These are phyloP conservation scores for Tupaia chinensis DNA, from an alignment of 2,113 vertebrate species.

Conservation along the genomic window DNA sequence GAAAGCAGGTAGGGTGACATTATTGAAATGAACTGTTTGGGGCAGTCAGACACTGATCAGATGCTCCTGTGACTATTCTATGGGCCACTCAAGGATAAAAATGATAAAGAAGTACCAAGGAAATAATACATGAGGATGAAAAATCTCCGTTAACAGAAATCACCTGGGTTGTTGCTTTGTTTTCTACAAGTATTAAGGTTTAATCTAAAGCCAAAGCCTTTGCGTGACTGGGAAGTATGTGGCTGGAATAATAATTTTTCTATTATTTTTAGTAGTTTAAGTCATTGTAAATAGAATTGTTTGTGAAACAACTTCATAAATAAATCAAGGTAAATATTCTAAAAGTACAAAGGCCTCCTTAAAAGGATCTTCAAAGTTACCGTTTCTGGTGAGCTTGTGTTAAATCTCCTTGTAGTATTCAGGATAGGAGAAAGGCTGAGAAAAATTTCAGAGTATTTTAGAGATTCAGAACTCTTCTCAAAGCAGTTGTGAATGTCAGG, in stretches of 20 bases:
- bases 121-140: neutral
- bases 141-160: neutral
- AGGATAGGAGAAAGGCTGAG: neutral
- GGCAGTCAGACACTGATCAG: neutral
- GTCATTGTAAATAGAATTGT: neutral
- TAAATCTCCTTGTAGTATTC: neutral
- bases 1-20: neutral
- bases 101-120: neutral
- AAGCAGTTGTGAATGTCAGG: neutral
- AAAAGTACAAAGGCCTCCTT: neutral
- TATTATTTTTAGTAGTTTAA: conserved; percentile 6
- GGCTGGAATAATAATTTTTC: neutral
- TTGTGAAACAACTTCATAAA: conserved; percentile 15
- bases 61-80: neutral
- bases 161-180: neutral
- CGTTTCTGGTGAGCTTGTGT: neutral
- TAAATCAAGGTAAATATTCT: conserved; percentile 30
- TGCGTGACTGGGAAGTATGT: neutral
- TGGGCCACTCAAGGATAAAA: neutral
- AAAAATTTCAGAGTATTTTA: neutral
- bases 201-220: neutral
- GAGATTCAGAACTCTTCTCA: conserved; percentile 40
- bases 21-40: neutral
- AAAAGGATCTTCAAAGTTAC: neutral
- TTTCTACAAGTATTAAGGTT: neutral